Base-by-base conservation (phyloP, 2,888 invertebrate genomes). In the Eucera pruinosa region DNA sequence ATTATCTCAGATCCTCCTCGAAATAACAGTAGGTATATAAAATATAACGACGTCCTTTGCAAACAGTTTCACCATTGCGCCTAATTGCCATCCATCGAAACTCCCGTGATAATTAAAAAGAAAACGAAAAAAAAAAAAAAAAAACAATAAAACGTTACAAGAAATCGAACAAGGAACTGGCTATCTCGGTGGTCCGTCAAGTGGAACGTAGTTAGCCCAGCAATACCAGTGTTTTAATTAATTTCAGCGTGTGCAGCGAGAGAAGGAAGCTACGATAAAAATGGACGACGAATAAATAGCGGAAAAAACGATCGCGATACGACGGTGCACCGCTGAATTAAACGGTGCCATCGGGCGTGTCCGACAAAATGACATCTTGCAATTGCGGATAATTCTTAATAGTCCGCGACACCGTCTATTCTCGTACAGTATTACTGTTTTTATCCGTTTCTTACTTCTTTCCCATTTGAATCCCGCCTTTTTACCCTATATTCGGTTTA, bases 141-240 rank as follows among this genome's bases (percentile, higher is more conserved):
- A 43, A 27, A 43, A 23, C 2, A 20, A 47, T 20, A 52, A n/a
- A 20, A 11, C 5, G 18, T 25, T 6, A 6, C 9, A 13, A 48
- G 47, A 41, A 62, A 55, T 36, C 27, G 27, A 57, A 47, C 9
- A 45, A 47, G 36, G 27, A 55, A 47, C 50, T 6, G 43, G 66
- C 66, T 58, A 74, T 61, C 72, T 48, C 27, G 67, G 11, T 50
- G 36, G 48, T 43, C 23, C 57, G 18, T 33, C 41, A 36, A 62
- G 61, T 50, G 45, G 57, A 66, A 73, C 73, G 45, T 73, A 66
- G 60, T 73, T 33, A 45, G 61, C 20, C 66, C 60, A 20, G 54
- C 54, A 25, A 64, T 71, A 80, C 45, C 54, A 64, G 15, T 55
- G 72, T 60, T 71, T 74, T 84, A 86, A 86, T 86, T 86, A 86